Conservation (phyloP, 2,113 vertebrate genomes). For the Podocnemis expansa region DNA sequence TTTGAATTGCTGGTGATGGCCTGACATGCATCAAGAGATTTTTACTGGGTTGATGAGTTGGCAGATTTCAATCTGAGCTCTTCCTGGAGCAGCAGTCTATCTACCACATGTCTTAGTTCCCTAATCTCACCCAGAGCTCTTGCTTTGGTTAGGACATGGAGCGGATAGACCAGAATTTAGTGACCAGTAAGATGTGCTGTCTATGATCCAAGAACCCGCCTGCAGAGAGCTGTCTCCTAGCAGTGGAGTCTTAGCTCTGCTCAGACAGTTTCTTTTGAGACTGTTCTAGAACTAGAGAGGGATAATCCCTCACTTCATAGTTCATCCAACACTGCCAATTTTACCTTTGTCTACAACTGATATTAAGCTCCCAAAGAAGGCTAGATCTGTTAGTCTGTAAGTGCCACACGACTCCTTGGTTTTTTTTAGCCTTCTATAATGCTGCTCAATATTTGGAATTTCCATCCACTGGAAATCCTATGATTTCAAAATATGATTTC, state of each 20-base stretch:
- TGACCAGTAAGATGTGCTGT: neutral
- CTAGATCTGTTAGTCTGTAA: no score
- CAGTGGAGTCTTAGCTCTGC: neutral
- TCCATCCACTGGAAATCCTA: neutral
- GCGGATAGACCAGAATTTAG: neutral
- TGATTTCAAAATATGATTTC: neutral
- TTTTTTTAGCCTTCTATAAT: neutral
- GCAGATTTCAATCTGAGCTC: neutral
- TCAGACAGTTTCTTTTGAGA: neutral
- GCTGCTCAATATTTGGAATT: neutral
- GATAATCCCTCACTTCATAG: neutral
- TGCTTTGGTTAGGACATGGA: accelerated
- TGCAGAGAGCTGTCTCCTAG: neutral
- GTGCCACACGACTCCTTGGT: no score
- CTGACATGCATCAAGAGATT: neutral
- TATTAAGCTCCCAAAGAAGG: neutral
- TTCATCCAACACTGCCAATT: neutral
- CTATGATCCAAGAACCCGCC: neutral
- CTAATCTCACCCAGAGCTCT: neutral
- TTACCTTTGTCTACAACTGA: neutral
- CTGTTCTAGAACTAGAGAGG: neutral
- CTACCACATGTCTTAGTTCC: accelerated
- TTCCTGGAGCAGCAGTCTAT: neutral
- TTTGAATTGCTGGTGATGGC: neutral
- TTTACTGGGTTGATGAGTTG: neutral